Base-by-base conservation (phyloP, 2,113 vertebrate species). In the Cisticola juncidis region DNA sequence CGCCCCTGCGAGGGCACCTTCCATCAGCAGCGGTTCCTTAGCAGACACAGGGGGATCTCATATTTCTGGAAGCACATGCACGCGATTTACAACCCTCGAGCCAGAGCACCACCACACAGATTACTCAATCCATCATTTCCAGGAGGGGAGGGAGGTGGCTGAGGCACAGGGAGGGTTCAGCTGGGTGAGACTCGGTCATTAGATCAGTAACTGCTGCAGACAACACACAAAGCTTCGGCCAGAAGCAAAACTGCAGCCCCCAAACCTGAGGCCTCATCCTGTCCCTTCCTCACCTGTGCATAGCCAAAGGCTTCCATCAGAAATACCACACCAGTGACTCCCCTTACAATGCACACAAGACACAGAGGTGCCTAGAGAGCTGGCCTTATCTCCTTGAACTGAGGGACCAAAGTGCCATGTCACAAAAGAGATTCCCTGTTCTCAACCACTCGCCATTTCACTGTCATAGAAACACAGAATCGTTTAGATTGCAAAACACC, bases 121-220 rank as follows among this genome's bases (percentile, higher is more conserved):
- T 83, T 66, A 60, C 85, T 86, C 25, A 57, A 96, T 96, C 86
- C 71, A 94, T 94, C 93, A 93, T 58, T 44, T 48, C 90, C 60
- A 0, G 54, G 35, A 86, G 56, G 47, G 45, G 20, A 56, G 83
- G 56, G 71, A 0, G 0, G 51, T 17, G 86, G 60, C 68, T 73
- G 14, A 78, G 35, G 74, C 76, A 83, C 2, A 0, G 35, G 13
- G 25, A 91, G 50, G 68, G 51, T 88, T 82, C 76, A 58, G 35
- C 2, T 66, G 70, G 62, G 54, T 42, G 79, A 90, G 60, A 54
- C 31, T 66, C 44, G 74, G 54, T 57, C 50, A 28, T 80, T 69
- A 19, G 4, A 25, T 35, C 56, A 77, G 35, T 13, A 51, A 35
- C 62, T 21, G 74, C 78, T 90, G 66, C 66, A 80, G 33, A 81